Evolutionary conservation across 2,888 invertebrate genomes (phyloP).

Genomic region (Lucinisca nassula): DNA sequence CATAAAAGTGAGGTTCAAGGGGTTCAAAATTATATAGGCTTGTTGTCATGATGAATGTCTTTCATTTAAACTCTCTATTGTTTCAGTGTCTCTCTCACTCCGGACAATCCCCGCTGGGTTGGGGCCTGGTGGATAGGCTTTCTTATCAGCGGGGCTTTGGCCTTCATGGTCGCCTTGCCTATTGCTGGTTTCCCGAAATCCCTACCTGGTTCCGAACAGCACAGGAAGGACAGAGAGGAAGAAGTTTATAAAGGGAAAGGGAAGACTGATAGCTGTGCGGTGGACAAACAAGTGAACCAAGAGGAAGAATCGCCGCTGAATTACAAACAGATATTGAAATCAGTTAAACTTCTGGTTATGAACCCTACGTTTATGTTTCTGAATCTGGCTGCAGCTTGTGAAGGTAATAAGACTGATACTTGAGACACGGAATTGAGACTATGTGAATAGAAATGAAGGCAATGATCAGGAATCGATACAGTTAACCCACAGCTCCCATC

Average conservation of each 20-base stretch:
- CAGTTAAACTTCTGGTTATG: constrained; percentile 81
- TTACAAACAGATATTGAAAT: constrained; percentile 79
- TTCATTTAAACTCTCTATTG: no score
- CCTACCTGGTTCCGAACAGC: constrained; percentile 85
- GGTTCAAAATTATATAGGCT: no score
- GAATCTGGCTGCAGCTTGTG: constrained; percentile 86
- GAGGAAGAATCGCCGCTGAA: constrained; percentile 40
- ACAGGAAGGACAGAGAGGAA: constrained; percentile 79
- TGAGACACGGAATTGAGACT: no score
- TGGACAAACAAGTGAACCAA: neutral
- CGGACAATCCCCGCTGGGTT: constrained; percentile 91
- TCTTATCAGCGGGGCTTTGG: constrained; percentile 93
- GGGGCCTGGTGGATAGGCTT: constrained; percentile 99
- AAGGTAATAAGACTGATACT: constrained; percentile 89
- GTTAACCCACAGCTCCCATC: no score
- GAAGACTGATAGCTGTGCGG: constrained; percentile 15
- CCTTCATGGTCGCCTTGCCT: constrained; percentile 94
- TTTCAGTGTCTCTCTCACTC: constrained; percentile 74
- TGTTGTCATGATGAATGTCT: no score
- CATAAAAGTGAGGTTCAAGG: no score
- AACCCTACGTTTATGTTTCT: constrained; percentile 87
- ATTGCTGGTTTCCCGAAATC: constrained; percentile 92
- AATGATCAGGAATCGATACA: no score
- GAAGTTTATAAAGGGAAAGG: constrained; percentile 78
- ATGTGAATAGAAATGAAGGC: no score